phyloP scores from a whole-genome alignment of 2,888 invertebrate species.

The Epirrhoe tristata region DNA sequence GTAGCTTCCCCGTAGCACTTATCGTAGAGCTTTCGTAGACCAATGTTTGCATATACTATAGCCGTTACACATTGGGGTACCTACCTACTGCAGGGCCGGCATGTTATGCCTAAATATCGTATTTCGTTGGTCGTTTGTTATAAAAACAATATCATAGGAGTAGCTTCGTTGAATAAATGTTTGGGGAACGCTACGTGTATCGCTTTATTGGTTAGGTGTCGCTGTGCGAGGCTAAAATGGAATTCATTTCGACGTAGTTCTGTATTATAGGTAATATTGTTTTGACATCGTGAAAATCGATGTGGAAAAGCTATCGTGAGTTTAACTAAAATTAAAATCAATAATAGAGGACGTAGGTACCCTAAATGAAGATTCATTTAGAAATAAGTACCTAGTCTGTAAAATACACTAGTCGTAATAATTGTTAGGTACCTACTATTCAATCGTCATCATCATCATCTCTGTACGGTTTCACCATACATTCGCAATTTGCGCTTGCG shows the following conservation, averaged over 20 bases:
- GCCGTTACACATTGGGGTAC: too few relatives aligned
- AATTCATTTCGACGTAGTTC: constrained; percentile 14
- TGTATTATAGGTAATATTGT: not conserved
- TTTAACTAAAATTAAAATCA: too few relatives aligned
- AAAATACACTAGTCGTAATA: too few relatives aligned
- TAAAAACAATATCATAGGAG: constrained; percentile 8
- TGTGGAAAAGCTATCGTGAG: too few relatives aligned
- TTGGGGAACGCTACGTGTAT: constrained; percentile 37
- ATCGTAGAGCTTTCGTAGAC: not conserved
- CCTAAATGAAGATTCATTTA: too few relatives aligned
- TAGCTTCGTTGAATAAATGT: constrained; percentile 38
- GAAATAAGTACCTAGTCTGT: too few relatives aligned
- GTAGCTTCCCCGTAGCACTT: constrained; percentile 2
- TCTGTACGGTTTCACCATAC: too few relatives aligned
- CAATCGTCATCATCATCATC: too few relatives aligned
- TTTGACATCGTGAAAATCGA: not conserved
- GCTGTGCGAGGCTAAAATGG: constrained; percentile 24
- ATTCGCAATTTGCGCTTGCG: too few relatives aligned
- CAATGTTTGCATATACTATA: not conserved
- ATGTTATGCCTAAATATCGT: not conserved
- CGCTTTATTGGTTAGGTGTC: constrained; percentile 37
- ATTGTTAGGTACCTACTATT: too few relatives aligned
- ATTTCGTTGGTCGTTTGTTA: not conserved
- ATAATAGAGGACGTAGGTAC: too few relatives aligned
- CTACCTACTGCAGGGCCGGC: not conserved